phyloP scores from a whole-genome alignment of 2,888 invertebrate genomes.

The Phalera bucephala region DNA sequence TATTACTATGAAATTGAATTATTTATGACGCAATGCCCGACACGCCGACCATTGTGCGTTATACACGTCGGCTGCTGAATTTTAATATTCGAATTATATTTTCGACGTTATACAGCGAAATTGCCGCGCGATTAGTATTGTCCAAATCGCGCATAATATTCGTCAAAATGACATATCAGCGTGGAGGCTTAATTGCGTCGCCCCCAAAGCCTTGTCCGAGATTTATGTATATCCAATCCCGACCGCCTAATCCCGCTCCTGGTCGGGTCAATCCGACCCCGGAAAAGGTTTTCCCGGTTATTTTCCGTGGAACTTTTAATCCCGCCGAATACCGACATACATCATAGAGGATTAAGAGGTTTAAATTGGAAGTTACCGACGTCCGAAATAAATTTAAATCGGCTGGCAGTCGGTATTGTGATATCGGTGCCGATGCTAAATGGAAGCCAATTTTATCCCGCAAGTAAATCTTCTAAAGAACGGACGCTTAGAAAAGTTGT shows the following conservation, averaged over 20 bases:
- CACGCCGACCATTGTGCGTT: constrained; percentile 68
- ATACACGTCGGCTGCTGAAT: constrained; percentile 67
- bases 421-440: constrained; percentile 78
- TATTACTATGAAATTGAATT: constrained; percentile 83
- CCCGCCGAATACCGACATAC: constrained; percentile 82
- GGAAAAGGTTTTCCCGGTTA: constrained; percentile 83
- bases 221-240: constrained; percentile 83
- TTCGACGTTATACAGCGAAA: constrained; percentile 39
- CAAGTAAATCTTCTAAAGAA: constrained; percentile 67
- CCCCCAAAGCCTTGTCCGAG: constrained; percentile 74
- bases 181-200: constrained; percentile 77
- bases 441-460: constrained; percentile 74
- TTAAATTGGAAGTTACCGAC: constrained; percentile 84
- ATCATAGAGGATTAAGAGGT: constrained; percentile 84
- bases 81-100: constrained; percentile 77
- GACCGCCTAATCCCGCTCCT: constrained; percentile 77
- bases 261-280: constrained; percentile 80
- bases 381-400: constrained; percentile 83
- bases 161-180: constrained; percentile 78
- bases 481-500: constrained; percentile 48
- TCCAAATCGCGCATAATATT: constrained; percentile 41
- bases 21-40: constrained; percentile 74
- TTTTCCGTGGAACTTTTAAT: constrained; percentile 84
- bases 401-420: constrained; percentile 81
- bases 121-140: constrained; percentile 60